Conservation (phyloP, 2,113 vertebrate species). For the Rhizomys pruinosus region DNA sequence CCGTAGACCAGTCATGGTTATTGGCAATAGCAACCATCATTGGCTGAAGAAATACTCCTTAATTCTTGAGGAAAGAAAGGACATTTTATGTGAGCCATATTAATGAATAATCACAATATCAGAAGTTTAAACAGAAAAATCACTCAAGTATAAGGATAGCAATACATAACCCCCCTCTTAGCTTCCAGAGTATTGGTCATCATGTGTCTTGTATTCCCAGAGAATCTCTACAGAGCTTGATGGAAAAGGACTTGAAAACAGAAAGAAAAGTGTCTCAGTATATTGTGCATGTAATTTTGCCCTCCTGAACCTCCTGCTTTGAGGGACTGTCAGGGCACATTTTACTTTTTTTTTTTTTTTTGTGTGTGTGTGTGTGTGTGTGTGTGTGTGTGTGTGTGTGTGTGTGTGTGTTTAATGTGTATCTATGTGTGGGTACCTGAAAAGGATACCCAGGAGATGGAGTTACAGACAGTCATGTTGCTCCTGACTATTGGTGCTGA, state of each 20-base stretch:
- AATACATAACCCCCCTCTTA: background rate
- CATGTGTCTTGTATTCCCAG: background rate
- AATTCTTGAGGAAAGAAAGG: background rate
- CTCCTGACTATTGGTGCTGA: too few species aligned
- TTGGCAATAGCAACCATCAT: background rate
- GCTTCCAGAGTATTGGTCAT: background rate
- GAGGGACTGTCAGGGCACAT: background rate
- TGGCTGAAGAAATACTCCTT: background rate
- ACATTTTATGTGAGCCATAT: background rate
- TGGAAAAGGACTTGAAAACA: background rate
- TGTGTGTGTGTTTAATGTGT: too few species aligned
- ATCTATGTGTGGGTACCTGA: too few species aligned
- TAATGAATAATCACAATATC: background rate
- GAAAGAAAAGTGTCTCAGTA: background rate
- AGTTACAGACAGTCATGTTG: too few species aligned
- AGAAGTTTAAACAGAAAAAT: conserved; percentile 21
- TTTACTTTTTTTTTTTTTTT: too few species aligned
- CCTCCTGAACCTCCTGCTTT: background rate
- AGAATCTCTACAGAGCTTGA: background rate
- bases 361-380: too few species aligned
- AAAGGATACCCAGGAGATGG: too few species aligned
- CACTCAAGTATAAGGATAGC: background rate
- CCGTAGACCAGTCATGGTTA: background rate
- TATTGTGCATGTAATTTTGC: background rate
- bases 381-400: too few species aligned